phyloP scores from a whole-genome alignment of 2,888 invertebrate genomes.

The Pocota personata region DNA sequence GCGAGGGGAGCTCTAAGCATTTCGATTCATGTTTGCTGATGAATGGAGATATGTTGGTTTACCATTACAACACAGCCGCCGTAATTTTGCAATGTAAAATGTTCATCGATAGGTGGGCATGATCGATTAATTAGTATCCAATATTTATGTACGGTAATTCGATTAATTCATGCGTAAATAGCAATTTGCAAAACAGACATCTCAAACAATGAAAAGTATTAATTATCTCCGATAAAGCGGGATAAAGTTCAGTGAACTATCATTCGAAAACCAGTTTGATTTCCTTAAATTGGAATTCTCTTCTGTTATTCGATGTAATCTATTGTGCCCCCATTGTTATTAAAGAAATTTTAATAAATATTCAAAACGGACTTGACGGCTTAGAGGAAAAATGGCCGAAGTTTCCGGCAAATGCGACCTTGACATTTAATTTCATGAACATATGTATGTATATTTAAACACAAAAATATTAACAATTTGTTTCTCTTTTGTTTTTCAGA shows the following conservation, averaged over 20 bases:
- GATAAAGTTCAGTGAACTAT: neutral
- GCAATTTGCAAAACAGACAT: neutral
- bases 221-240: neutral
- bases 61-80: conserved; percentile 23
- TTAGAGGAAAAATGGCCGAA: neutral
- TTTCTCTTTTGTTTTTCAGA: conserved; percentile 75
- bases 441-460: too few relatives aligned
- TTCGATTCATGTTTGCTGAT: conserved; percentile 15
- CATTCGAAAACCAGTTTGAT: neutral
- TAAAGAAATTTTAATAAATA: neutral
- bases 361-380: neutral
- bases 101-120: conserved; percentile 15
- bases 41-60: conserved; percentile 29
- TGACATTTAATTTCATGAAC: neutral
- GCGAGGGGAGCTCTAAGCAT: neutral
- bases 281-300: neutral
- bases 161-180: neutral
- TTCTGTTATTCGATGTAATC: neutral
- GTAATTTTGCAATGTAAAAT: conserved; percentile 27
- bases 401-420: neutral
- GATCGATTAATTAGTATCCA: neutral
- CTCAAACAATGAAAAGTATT: neutral
- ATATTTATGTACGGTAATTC: neutral
- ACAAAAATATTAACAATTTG: neutral
- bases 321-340: neutral